Percentiles rank a stretch among this genome's conserved stretches.
These are phyloP conservation scores for Hybognathus amarus DNA, from an alignment of 2,797 vertebrate genomes.

Conservation along the genomic window DNA sequence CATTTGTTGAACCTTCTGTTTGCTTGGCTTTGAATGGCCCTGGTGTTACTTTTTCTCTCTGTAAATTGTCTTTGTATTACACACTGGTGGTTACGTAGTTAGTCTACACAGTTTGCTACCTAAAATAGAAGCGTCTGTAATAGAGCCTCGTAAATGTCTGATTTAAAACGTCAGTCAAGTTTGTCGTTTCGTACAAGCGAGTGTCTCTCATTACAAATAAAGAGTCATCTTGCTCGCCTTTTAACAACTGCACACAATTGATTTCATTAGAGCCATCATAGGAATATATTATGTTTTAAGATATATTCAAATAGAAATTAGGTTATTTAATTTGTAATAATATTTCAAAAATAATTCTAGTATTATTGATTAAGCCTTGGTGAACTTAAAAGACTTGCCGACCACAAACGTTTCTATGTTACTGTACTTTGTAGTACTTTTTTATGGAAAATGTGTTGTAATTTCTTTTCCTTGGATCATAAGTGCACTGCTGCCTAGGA, in stretches of 20 bases:
- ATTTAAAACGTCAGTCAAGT: not conserved
- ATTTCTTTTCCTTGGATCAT: not conserved
- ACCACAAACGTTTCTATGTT: not conserved
- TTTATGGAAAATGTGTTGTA: no score
- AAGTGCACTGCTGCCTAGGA: not conserved
- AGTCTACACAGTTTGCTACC: not conserved
- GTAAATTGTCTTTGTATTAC: slow-evolving; percentile 15
- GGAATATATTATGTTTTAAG: not conserved
- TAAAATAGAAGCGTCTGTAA: not conserved
- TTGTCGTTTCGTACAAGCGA: not conserved
- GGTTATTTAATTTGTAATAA: not conserved
- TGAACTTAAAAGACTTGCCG: not conserved
- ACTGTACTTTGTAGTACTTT: not conserved
- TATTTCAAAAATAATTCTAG: not conserved
- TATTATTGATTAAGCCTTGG: not conserved
- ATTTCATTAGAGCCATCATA: not conserved
- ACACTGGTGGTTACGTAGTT: not conserved
- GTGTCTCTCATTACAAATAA: not conserved
- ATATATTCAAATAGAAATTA: not conserved
- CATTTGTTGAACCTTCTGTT: not conserved
- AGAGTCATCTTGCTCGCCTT: not conserved
- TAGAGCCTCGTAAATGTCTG: not conserved
- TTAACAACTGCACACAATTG: not conserved
- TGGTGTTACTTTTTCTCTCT: slow-evolving; percentile 14
- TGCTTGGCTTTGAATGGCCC: slow-evolving; percentile 18